Evolutionary conservation across 2,113 vertebrate genomes (phyloP).

Genomic region (Myotis lucifugus): DNA sequence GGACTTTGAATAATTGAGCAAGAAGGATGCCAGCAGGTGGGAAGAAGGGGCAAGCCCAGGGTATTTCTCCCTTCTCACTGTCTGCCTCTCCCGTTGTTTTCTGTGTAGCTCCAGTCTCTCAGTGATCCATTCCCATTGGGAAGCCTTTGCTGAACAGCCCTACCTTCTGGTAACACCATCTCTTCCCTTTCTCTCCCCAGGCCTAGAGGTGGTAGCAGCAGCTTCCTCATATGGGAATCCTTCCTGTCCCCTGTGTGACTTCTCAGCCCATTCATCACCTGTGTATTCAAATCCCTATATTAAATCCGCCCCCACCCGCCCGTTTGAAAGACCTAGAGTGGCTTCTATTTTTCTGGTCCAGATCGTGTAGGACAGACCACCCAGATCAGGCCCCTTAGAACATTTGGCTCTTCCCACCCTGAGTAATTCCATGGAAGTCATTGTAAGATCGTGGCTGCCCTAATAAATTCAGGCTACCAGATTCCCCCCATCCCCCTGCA

Average conservation of each 20-base stretch:
- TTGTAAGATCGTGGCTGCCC: background rate
- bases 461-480: background rate
- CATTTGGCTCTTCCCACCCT: background rate
- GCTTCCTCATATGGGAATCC: background rate
- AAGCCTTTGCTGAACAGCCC: background rate
- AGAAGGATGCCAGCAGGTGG: background rate
- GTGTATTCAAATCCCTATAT: background rate
- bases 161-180: background rate
- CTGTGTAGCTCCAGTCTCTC: background rate
- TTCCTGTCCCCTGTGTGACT: background rate
- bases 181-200: background rate
- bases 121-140: background rate
- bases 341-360: background rate
- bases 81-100: background rate
- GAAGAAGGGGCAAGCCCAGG: background rate
- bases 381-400: background rate
- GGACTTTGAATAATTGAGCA: background rate
- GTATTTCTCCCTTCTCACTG: background rate
- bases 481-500: background rate
- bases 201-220: background rate
- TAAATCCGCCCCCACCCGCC: background rate
- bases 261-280: background rate
- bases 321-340: slow-evolving; percentile 1
- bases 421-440: background rate
- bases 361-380: background rate